Percentiles rank a stretch among this genome's conserved stretches.
Conservation (phyloP, 2,113 vertebrate genomes). For the Serilophus lunatus region DNA sequence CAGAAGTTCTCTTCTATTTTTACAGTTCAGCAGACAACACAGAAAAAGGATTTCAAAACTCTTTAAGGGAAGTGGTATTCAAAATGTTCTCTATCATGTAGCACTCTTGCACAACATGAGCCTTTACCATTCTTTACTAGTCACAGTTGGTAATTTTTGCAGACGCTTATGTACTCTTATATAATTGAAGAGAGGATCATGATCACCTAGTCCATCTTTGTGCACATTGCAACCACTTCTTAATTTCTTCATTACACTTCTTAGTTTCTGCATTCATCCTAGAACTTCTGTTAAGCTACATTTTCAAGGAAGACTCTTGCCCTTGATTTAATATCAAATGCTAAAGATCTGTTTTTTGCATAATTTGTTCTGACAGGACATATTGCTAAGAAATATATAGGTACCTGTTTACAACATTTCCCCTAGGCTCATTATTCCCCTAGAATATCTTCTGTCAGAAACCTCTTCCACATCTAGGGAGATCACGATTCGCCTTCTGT, state of each 20-base stretch:
- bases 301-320: not conserved
- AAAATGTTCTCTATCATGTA: not conserved
- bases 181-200: not conserved
- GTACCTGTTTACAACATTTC: not conserved
- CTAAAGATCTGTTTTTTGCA: not conserved
- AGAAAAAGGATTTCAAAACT: conserved; percentile 53
- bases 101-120: not conserved
- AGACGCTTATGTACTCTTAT: not conserved
- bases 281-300: not conserved
- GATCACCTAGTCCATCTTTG: not conserved
- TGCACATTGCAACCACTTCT: not conserved
- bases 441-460: not conserved
- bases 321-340: not conserved
- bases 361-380: not conserved
- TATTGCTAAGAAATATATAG: not conserved
- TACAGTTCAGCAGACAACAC: not conserved
- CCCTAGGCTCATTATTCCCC: not conserved
- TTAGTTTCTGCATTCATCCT: not conserved
- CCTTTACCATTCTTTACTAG: not conserved
- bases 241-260: not conserved
- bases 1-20: not conserved
- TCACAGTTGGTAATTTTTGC: not conserved
- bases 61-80: conserved; percentile 25
- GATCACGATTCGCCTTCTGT: not conserved
- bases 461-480: not conserved